These are phyloP conservation scores for Ianthella basta DNA, from an alignment of 37 sponge, comb jelly and placozoan genomes.

Conservation along the genomic window DNA sequence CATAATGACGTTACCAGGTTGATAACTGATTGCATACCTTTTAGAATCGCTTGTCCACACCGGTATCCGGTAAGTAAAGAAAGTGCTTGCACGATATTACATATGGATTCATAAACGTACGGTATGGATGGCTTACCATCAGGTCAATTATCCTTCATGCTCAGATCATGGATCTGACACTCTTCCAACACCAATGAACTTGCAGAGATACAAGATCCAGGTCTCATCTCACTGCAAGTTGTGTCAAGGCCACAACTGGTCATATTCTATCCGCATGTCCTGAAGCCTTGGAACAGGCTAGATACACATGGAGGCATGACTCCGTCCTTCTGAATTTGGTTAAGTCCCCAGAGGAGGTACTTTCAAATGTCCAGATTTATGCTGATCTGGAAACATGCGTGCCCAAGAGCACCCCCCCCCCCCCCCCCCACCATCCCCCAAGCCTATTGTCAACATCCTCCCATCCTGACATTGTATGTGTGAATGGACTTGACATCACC, in stretches of 20 bases:
- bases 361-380: background rate
- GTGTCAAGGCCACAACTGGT: slow-evolving; percentile 17
- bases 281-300: slow-evolving; percentile 14
- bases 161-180: no score
- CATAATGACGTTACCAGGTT: no score
- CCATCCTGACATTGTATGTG: slow-evolving; percentile 31
- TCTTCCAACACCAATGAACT: no score
- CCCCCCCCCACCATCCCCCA: slow-evolving; percentile 33
- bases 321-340: slow-evolving; percentile 5
- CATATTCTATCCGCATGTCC: slow-evolving; percentile 34
- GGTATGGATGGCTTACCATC: no score
- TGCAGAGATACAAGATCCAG: no score
- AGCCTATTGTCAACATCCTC: slow-evolving; percentile 23
- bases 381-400: slow-evolving; percentile 2
- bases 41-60: no score
- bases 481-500: slow-evolving; percentile 9
- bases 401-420: slow-evolving; percentile 16
- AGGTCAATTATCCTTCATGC: no score
- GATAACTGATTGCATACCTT: no score
- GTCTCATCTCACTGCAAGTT: no score
- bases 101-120: no score
- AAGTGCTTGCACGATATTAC: no score
- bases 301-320: slow-evolving; percentile 54
- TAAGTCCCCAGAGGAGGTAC: background rate
- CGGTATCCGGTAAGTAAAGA: no score